A percentile compares a stretch with the other conserved stretches of the same genome.
These are phyloP conservation scores for Meghimatium bilineatum DNA, from an alignment of 2,888 invertebrate species.

Conservation along the genomic window DNA sequence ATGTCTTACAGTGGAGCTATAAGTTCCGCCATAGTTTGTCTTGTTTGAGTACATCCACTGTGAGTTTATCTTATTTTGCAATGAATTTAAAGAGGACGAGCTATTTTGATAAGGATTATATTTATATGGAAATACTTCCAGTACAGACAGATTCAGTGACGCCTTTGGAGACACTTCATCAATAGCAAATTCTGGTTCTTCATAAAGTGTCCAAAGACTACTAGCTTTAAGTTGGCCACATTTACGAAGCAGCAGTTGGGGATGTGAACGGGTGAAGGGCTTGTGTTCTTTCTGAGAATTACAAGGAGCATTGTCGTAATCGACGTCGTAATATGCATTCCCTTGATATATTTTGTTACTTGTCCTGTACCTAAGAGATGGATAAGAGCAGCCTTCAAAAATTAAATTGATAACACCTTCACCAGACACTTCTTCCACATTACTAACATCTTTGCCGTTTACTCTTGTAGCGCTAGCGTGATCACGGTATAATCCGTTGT, in stretches of 20 bases:
- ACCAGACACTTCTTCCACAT: not conserved
- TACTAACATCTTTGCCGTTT: not conserved
- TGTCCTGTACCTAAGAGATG: too few species aligned
- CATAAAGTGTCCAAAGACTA: constrained; percentile 43
- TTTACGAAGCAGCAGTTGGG: constrained; percentile 21
- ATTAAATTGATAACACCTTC: too few species aligned
- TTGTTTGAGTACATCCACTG: not conserved
- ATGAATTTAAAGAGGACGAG: not conserved
- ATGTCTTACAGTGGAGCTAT: not conserved
- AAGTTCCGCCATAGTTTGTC: not conserved
- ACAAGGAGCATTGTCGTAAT: constrained; percentile 14
- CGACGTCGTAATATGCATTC: constrained; percentile 27
- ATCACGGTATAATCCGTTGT: constrained; percentile 15
- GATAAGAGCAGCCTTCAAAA: not conserved
- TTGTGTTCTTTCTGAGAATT: not conserved
- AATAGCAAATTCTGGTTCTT: constrained; percentile 37
- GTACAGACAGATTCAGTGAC: not conserved
- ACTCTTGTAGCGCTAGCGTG: constrained; percentile 40
- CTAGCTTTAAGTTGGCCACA: constrained; percentile 29
- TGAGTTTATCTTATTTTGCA: too few species aligned
- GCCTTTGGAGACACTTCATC: constrained; percentile 22
- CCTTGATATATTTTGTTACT: not conserved
- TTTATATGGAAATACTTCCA: not conserved
- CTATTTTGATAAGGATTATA: not conserved
- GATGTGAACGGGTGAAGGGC: not conserved